Base-by-base conservation (phyloP, 2,888 invertebrate species). In the Eilema depressum region DNA sequence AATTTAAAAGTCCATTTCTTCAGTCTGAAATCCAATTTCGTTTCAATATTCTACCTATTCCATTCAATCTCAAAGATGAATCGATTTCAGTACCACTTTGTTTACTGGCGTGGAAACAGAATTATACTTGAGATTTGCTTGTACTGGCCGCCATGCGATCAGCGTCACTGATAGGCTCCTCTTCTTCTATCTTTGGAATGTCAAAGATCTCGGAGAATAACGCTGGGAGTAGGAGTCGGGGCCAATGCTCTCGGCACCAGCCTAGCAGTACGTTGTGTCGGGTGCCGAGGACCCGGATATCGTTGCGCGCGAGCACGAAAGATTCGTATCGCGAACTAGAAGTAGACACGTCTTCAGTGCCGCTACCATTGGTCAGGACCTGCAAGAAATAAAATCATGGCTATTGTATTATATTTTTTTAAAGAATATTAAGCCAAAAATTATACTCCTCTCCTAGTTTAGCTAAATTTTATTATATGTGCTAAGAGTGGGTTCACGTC, bases 151-250 rank as follows among this genome's bases (percentile, higher is more conserved):
- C 74, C 5, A 81, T 78, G n/a, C 74, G 79, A n/a, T 82, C 83
- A 0, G 79, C 71, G 10, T 83, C 83, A 2, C 78, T 63, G 3
- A 75, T 67, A 28, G 26, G 23, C 1, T 86, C 85, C 0, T 89
- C 88, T 17, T 91, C 93, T 3, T 90, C 91, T 5, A 72, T 69
- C 77, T 92, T 98, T 81, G 98, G 98, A 93, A 99, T 99, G 96
- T 99, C 99, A 94, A 99, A 99, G 85, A 99, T 98, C 94, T 99
- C 99, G 53, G 99, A 98, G 94, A 99, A 99, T 69, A 99, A 96
- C 4, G 99, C 98, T 63, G 99, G 99, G 84, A 99, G 96, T 76
- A 97, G 96, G 73, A 98, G 96, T 85, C 97, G 97, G 73, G 96
- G 96, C 99, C 99, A 99, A 93, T 98, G 97, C 85, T 97, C 96